Evolutionary conservation across 2,888 invertebrate species (phyloP), one percentile per base, ranked within the genome.

Genomic region (Synergus japonicus): DNA sequence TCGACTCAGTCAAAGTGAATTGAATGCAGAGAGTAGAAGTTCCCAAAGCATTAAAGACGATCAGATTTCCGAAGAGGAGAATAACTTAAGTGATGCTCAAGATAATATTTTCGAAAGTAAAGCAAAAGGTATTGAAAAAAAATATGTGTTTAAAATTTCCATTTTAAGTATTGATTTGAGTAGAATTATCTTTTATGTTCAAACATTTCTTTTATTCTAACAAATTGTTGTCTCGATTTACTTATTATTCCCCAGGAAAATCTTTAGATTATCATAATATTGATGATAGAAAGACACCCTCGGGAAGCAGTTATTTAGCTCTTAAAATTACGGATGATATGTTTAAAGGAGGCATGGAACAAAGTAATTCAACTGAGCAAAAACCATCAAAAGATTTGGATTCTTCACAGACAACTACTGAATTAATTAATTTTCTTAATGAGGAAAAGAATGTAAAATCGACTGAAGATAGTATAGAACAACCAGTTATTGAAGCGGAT

Each of bases 281-380:
- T 9, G 41, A 49, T 12, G 49, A 29, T 54, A 54, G 37, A 37
- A 76, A 73, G 22, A 4, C 29, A 73, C 46, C 44, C 22, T 84
- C 88, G 29, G 83, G 82, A 69, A 89, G 83, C 82, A 85, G 87
- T 81, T 89, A 89, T 83, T 79, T 84, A 22, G 87, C 88, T 2
- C 85, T 90, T 73, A 89, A 90, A 83, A 86, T 84, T 79, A 89
- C 87, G 41, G 87, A 88, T 81, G 89, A 90, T 82, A 83, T 89
- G 85, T 89, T 89, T 83, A 89, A 89, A 85, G 89, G 87, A 49
- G 87, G 88, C 5, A 37, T 83, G 44, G 89, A 88, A 77, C 90
- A 89, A 81, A 86, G 84, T 78, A 86, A 87, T 83, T 82, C 83
- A 12, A 80, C 82, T 12, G 85, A 82, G 41, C 84, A 84, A 43